A percentile compares a stretch with the other conserved stretches of the same genome.
These are phyloP conservation scores for Columba livia DNA, from an alignment of 2,113 vertebrate genomes.

Conservation along the genomic window DNA sequence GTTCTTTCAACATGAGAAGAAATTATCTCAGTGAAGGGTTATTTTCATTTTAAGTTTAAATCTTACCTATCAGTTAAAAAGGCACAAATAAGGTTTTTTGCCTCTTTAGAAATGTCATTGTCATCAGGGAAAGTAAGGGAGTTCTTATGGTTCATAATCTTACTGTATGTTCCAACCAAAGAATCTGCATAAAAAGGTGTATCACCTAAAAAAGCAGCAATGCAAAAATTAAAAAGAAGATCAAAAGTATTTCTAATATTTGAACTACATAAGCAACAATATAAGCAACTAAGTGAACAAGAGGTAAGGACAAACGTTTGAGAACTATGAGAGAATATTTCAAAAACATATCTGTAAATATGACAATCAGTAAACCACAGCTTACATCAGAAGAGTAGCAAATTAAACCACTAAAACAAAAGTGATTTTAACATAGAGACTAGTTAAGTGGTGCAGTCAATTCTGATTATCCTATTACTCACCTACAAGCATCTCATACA, in stretches of 20 bases:
- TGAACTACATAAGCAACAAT: neutral
- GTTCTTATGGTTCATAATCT: constrained; percentile 99
- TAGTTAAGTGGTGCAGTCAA: neutral
- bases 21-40: neutral
- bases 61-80: constrained; percentile 97
- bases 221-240: neutral
- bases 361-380: neutral
- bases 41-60: neutral
- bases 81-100: constrained; percentile 98
- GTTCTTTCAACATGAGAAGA: neutral
- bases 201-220: constrained; percentile 82
- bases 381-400: neutral
- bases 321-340: neutral
- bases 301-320: neutral
- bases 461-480: constrained; percentile 70
- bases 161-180: constrained; percentile 97
- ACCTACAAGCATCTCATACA: constrained; percentile 99
- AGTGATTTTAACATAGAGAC: neutral
- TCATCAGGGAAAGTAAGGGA: constrained; percentile 97
- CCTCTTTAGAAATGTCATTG: constrained; percentile 96
- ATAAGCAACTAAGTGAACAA: neutral
- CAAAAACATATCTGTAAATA: neutral
- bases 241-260: neutral
- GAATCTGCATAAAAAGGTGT: constrained; percentile 99
- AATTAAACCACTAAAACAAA: neutral